Evolutionary conservation across 35 echinoderm and acorn worm genomes (phyloP).

Genomic region (Heliocidaris erythrogramma): DNA sequence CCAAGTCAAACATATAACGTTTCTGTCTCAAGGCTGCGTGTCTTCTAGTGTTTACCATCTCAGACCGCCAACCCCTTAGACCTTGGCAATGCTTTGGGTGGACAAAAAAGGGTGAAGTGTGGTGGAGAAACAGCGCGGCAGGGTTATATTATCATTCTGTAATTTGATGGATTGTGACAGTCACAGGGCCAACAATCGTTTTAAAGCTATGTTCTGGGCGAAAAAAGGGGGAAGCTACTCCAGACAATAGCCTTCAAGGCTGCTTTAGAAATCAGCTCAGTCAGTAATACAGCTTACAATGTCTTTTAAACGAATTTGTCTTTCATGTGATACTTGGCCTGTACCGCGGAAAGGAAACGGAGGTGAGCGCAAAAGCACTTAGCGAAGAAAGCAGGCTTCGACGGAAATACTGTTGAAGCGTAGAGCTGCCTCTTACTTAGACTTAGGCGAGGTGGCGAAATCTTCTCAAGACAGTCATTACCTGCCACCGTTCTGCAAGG

Average conservation of each 20-base stretch:
- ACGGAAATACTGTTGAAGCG: not conserved
- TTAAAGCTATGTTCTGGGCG: not conserved
- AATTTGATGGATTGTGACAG: not conserved
- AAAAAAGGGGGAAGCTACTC: not conserved
- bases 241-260: not conserved
- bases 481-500: no score
- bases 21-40: not conserved
- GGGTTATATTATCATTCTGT: not conserved
- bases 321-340: not conserved
- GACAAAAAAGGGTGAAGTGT: not conserved
- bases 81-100: not conserved
- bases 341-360: not conserved
- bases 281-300: not conserved
- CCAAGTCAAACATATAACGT: slow-evolving; percentile 33
- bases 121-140: not conserved
- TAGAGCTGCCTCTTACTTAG: not conserved
- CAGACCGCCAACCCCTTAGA: not conserved
- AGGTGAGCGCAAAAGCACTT: not conserved
- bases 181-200: not conserved
- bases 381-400: not conserved
- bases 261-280: not conserved
- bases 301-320: not conserved
- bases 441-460: not conserved
- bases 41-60: slow-evolving; percentile 15
- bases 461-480: no score